Conservation (phyloP, 1,140 invertebrate species). For the Neodiprion fabricii region DNA sequence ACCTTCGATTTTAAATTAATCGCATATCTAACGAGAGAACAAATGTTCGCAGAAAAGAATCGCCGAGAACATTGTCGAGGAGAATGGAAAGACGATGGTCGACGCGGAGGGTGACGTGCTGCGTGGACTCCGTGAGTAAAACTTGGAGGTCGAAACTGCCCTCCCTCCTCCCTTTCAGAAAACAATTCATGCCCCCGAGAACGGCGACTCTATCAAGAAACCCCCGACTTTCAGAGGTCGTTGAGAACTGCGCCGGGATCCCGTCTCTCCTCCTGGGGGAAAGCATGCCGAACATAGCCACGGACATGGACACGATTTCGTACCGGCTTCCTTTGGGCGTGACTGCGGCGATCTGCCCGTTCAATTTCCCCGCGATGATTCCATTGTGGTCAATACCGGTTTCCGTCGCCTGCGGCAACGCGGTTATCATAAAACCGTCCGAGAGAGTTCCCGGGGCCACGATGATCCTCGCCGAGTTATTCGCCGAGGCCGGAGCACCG, state of each 20-base stretch:
- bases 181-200: too few relatives aligned
- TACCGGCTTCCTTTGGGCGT: slow-evolving; percentile 91
- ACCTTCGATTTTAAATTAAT: background rate
- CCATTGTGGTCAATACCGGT: slow-evolving; percentile 99
- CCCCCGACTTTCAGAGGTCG: slow-evolving; percentile 77
- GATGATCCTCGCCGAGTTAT: slow-evolving; percentile 91
- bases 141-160: background rate
- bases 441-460: slow-evolving; percentile 97
- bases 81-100: slow-evolving; percentile 97
- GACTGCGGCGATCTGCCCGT: slow-evolving; percentile 85
- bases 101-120: slow-evolving; percentile 99
- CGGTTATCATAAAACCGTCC: slow-evolving; percentile 86
- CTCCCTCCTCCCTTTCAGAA: background rate
- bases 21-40: background rate
- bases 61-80: slow-evolving; percentile 90
- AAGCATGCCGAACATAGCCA: slow-evolving; percentile 88
- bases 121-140: slow-evolving; percentile 88
- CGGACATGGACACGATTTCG: slow-evolving; percentile 92
- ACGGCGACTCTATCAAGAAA: background rate
- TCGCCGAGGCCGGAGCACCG: slow-evolving; percentile 90
- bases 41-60: slow-evolving; percentile 71
- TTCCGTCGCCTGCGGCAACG: slow-evolving; percentile 89
- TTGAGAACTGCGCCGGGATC: slow-evolving; percentile 95
- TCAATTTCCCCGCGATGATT: slow-evolving; percentile 99
- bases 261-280: slow-evolving; percentile 93